Evolutionary conservation across 2,888 invertebrate species (phyloP), one percentile per base, ranked within the genome.

Genomic region (Dryobotodes eremita): DNA sequence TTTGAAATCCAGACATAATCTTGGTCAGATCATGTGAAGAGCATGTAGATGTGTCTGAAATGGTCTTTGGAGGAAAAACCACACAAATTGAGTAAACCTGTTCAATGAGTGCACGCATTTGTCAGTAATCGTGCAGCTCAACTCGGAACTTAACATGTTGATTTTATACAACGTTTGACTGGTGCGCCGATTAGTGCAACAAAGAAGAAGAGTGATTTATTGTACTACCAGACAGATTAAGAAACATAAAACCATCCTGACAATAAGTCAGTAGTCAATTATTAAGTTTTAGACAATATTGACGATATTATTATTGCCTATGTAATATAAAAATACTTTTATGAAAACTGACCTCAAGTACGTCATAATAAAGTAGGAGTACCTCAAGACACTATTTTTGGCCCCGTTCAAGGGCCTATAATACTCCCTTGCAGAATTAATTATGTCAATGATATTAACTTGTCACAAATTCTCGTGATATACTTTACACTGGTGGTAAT

Each of bases 401-500:
- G 10, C 13, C 31, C 31, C 17, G 10, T 53, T 64, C 5, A 4
- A n/a, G 57, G 31, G 13, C 79, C 46, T 23, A 55, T 15, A 6
- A 55, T 59, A 26, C 50, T 66, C 17, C 82, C 68, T 23, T 71
- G 64, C 15, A 53, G 61, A 7, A 83, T 11, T 55, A 55, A 17
- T 62, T n/a, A 46, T 8, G 23, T 17, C 15, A 75, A 17, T 57
- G 0, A 61, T 26, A 61, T 50, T 17, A 59, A n/a, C 15, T 20
- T 26, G 53, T 48, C 15, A 13, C 15, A 69, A 46, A 64, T 36
- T 57, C 17, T 53, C 13, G n/a, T 8, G 36, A 17, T 53, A 23
- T 42, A 15, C n/a, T 62, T 48, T n/a, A 57, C 6, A 31, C n/a
- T 55, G 6, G 7, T 36, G 2, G 31, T 46, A 62, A 46, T 46